Evolutionary conservation across 2,113 vertebrate species (phyloP).

Genomic region (Hiodon alosoides): DNA sequence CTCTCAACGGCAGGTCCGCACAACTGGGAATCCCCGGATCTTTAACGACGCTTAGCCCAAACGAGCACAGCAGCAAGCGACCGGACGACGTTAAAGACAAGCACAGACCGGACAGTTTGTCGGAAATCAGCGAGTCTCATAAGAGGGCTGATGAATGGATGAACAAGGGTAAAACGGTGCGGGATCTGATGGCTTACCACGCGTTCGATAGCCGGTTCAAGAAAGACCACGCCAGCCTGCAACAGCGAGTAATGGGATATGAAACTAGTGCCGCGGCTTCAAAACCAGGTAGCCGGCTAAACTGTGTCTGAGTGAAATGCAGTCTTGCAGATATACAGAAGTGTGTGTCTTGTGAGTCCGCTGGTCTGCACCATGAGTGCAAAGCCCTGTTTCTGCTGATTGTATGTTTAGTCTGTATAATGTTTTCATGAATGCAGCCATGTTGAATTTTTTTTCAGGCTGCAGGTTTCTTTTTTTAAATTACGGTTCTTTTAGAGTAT

Average conservation of each 20-base stretch:
- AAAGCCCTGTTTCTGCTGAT: background rate
- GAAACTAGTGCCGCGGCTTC: slow-evolving; percentile 65
- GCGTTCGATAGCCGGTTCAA: slow-evolving; percentile 77
- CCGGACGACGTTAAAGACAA: slow-evolving; percentile 73
- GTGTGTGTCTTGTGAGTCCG: slow-evolving; percentile 10
- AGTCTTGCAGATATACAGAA: background rate
- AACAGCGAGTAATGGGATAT: slow-evolving; percentile 69
- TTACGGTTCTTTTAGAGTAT: background rate
- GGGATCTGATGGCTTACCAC: slow-evolving; percentile 80
- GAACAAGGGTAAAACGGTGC: slow-evolving; percentile 68
- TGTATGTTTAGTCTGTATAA: background rate
- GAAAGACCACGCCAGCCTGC: slow-evolving; percentile 72
- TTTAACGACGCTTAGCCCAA: slow-evolving; percentile 44
- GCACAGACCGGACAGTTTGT: slow-evolving; percentile 56
- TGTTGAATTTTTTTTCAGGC: background rate
- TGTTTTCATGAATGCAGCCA: too few relatives aligned
- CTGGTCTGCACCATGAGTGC: slow-evolving; percentile 7
- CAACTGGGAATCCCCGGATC: slow-evolving; percentile 56
- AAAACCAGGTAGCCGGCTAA: slow-evolving; percentile 63
- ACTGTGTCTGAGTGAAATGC: background rate
- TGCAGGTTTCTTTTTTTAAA: background rate
- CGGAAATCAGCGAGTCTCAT: slow-evolving; percentile 57
- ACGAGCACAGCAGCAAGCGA: slow-evolving; percentile 61
- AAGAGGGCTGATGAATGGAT: slow-evolving; percentile 71
- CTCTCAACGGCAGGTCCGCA: slow-evolving; percentile 56